phyloP scores from a whole-genome alignment of 2,888 invertebrate species.

The Rhodophaea formosa region DNA sequence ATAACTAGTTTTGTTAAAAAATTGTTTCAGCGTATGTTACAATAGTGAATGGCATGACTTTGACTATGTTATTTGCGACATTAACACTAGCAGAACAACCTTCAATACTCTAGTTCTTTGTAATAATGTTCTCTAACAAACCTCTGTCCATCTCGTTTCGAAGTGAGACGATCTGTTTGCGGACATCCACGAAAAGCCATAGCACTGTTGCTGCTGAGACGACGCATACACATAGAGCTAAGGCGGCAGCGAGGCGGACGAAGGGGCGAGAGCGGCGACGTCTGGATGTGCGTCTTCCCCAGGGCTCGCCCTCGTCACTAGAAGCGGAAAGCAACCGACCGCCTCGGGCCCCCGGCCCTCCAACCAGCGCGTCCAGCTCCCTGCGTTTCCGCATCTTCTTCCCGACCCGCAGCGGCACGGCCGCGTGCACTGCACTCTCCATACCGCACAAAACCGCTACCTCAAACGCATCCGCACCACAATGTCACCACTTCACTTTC shows the following conservation, averaged over 20 bases:
- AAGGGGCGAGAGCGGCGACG: slow-evolving; percentile 74
- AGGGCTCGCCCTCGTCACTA: slow-evolving; percentile 80
- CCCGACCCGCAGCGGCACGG: slow-evolving; percentile 83
- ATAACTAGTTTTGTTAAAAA: not conserved
- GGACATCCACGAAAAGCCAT: slow-evolving; percentile 85
- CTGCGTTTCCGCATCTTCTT: slow-evolving; percentile 90
- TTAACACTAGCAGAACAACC: not conserved
- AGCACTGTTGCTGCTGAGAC: slow-evolving; percentile 84
- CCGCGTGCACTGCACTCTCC: slow-evolving; percentile 82
- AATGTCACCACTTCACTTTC: slow-evolving; percentile 35
- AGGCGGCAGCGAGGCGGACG: slow-evolving; percentile 81
- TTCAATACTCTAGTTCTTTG: not conserved
- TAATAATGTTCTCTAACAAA: slow-evolving; percentile 42
- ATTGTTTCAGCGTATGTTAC: not conserved
- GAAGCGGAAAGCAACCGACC: slow-evolving; percentile 84
- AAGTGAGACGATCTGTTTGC: slow-evolving; percentile 83
- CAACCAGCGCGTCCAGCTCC: slow-evolving; percentile 87
- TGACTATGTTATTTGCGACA: slow-evolving; percentile 1
- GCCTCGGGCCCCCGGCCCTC: slow-evolving; percentile 72
- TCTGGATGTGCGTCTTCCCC: slow-evolving; percentile 61
- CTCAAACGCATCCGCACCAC: slow-evolving; percentile 63
- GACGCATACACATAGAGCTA: slow-evolving; percentile 83
- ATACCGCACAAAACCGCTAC: slow-evolving; percentile 60
- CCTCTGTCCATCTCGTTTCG: slow-evolving; percentile 85
- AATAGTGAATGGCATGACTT: slow-evolving; percentile 10